These are phyloP conservation scores for Exephanes ischioxanthus DNA, from an alignment of 2,888 invertebrate species.

Conservation along the genomic window DNA sequence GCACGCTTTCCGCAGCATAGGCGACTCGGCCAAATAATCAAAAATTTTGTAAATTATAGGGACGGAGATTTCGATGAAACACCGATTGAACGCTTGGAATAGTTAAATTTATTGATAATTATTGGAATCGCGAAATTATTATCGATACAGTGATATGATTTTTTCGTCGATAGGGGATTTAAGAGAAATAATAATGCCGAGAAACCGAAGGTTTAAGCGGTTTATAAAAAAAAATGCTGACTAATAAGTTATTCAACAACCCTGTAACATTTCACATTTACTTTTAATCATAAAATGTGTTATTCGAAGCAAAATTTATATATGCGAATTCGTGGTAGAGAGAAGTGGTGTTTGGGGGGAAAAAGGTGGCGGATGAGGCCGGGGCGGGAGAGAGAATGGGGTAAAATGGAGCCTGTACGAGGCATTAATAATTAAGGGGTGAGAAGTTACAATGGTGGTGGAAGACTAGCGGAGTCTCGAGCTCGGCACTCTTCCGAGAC, in stretches of 20 bases:
- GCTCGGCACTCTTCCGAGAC: conserved; percentile 25
- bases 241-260: not conserved
- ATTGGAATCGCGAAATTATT: not conserved
- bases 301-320: not conserved
- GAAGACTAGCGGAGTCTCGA: conserved; percentile 31
- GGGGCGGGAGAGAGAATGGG: not conserved
- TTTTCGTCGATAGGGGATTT: not conserved
- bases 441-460: conserved; percentile 34
- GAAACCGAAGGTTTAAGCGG: not conserved
- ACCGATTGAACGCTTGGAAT: not conserved
- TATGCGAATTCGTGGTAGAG: not conserved
- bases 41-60: not conserved
- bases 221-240: not conserved
- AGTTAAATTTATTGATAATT: not conserved
- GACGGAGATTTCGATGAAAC: too few species aligned
- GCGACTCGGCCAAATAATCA: not conserved
- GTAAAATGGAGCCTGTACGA: conserved; percentile 22
- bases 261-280: not conserved
- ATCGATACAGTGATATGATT: not conserved
- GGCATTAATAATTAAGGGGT: conserved; percentile 72
- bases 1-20: not conserved
- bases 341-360: not conserved
- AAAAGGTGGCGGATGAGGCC: not conserved
- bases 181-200: not conserved
- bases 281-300: not conserved